Conservation (phyloP, 2,797 vertebrate species). For the Parotocinclus haroldoi region DNA sequence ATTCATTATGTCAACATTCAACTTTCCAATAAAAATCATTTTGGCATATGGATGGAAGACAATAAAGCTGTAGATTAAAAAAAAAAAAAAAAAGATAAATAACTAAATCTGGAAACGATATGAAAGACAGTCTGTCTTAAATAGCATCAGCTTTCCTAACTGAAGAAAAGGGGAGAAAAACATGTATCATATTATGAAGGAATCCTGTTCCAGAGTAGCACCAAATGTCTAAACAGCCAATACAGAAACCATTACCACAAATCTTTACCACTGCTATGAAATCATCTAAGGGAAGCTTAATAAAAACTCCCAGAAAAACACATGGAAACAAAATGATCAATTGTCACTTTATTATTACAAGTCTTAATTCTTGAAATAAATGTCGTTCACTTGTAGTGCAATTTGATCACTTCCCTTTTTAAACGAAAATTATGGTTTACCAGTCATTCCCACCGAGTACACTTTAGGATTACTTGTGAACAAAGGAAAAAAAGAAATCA, state of each 20-base stretch:
- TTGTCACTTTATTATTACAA: background rate
- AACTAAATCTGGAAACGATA: too few relatives aligned
- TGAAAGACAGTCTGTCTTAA: too few relatives aligned
- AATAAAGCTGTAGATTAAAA: too few relatives aligned
- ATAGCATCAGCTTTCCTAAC: too few relatives aligned
- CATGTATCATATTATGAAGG: too few relatives aligned
- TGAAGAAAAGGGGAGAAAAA: too few relatives aligned
- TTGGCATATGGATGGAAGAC: background rate
- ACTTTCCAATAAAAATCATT: background rate
- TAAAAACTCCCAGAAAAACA: background rate
- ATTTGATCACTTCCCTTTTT: background rate
- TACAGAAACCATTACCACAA: background rate
- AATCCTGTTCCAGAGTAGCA: too few relatives aligned
- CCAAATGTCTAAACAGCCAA: background rate
- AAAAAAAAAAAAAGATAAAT: too few relatives aligned
- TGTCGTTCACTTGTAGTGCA: constrained; percentile 20
- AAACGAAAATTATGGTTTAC: constrained; percentile 1
- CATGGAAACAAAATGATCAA: background rate
- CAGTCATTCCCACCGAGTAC: too few relatives aligned
- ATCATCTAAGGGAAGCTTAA: background rate
- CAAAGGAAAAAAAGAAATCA: too few relatives aligned
- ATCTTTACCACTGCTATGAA: background rate
- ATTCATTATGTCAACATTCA: too few relatives aligned
- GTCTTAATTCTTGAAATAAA: constrained; percentile 6
- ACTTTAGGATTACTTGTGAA: too few relatives aligned